phyloP scores from a whole-genome alignment of 2,113 vertebrate genomes.

The Bubalus kerabau region DNA sequence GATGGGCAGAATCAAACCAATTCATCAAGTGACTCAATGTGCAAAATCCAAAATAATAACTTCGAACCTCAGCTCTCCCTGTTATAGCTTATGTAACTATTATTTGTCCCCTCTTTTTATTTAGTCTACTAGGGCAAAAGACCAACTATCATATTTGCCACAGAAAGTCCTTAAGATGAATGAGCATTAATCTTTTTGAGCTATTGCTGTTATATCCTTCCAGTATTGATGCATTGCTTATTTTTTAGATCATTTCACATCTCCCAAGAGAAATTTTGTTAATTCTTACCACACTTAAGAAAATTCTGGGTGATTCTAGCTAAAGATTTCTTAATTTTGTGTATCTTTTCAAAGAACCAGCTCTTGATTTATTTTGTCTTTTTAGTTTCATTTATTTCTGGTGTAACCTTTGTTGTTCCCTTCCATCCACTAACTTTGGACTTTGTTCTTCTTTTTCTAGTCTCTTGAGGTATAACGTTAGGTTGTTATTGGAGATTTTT shows the following conservation, averaged over 20 bases:
- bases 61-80: neutral
- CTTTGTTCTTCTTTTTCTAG: neutral
- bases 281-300: neutral
- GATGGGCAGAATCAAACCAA: neutral
- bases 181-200: neutral
- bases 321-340: neutral
- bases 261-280: neutral
- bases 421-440: neutral
- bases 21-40: neutral
- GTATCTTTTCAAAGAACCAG: neutral
- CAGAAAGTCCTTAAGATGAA: neutral
- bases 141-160: neutral
- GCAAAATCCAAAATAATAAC: neutral
- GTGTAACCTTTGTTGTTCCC: neutral
- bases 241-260: neutral
- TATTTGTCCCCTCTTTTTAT: neutral
- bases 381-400: neutral
- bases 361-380: neutral
- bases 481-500: neutral
- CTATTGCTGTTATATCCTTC: neutral
- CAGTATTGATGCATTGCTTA: neutral
- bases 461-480: neutral
- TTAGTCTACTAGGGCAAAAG: neutral
- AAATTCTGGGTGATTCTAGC: neutral
- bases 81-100: neutral